Base-by-base conservation (phyloP, 1,140 invertebrate species). In the Lepidurus apus region DNA sequence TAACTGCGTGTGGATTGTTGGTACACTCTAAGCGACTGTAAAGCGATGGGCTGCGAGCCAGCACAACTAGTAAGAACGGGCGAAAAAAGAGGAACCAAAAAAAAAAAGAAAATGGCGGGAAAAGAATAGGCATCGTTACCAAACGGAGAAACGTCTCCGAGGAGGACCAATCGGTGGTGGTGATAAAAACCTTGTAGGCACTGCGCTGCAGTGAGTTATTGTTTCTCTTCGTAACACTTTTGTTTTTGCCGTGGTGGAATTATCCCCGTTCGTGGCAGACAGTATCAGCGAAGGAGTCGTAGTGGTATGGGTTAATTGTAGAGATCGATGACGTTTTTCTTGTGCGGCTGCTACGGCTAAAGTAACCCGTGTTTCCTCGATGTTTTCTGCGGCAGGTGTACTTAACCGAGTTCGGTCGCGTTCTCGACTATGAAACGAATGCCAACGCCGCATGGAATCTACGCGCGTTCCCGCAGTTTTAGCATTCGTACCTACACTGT, bases 381-480 rank as follows among this genome's bases (percentile, higher is more conserved):
- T 53, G 73, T 74, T 11, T n/a, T 42, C 73, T 34, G 44, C 65
- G 26, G 43, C 74, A 42, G 79, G 76, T 73, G 78, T 47, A 44
- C 80, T 76, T 75, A 76, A 78, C 24, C 65, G 74, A 43, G 74
- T 26, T 44, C n/a, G 74, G 34, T 77, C 78, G 11, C 79, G 80
- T 7, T 81, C 79, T 10, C 43, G 84, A 82, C 13, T 84, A 78
- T 88, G 87, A 80, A 88, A 88, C 79, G 87, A 88, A 83, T 88
- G 88, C 87, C 88, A 89, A 80, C 88, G 83, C 44, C 87, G 84
- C 77, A 88, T 87, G 17, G 87, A 86, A 34, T 82, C 82, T 65
- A 43, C 34, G 21, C 43, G 44, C 17, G 13, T 26, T 13, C 45
- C 45, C n/a, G 42, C 34, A 53, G 43, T 53, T 24, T 17, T 65